Percentiles rank a stretch among this genome's conserved stretches.
These are phyloP conservation scores for Hypercompe scribonia DNA, from an alignment of 2,888 invertebrate genomes.

Conservation along the genomic window DNA sequence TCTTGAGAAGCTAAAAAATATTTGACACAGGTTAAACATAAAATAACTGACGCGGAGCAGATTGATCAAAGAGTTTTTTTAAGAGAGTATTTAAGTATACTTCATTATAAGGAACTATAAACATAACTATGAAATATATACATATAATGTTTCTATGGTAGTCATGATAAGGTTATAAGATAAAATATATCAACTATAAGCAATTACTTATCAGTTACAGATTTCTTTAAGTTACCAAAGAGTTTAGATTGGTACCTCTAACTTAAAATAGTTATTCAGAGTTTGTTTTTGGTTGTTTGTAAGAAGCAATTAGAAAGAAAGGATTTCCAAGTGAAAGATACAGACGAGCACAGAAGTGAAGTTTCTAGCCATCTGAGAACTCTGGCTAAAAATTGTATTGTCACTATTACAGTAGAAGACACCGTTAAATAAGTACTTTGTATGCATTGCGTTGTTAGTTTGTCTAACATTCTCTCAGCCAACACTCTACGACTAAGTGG, in stretches of 20 bases:
- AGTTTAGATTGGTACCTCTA: neutral
- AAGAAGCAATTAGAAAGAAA: neutral
- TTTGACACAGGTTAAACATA: no score
- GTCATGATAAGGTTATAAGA: no score
- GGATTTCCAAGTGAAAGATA: neutral
- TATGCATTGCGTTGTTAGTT: slow-evolving; percentile 51
- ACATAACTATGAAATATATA: no score
- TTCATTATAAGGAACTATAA: no score
- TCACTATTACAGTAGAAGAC: slow-evolving; percentile 24
- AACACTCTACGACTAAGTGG: slow-evolving; percentile 26
- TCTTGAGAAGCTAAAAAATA: no score
- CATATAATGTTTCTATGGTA: no score
- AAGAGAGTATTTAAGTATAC: no score
- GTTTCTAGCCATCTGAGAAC: neutral
- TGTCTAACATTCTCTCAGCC: slow-evolving; percentile 30
- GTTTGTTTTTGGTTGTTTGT: neutral
- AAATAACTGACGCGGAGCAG: no score
- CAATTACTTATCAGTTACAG: no score
- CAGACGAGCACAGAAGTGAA: neutral
- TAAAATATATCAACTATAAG: no score
- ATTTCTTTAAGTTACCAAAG: no score
- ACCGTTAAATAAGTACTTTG: slow-evolving; percentile 41
- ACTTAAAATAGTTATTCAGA: neutral
- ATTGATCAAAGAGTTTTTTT: no score
- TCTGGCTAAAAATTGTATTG: slow-evolving; percentile 16